Conservation (phyloP, 1,140 invertebrate genomes). For the Condylostylus longicornis region DNA sequence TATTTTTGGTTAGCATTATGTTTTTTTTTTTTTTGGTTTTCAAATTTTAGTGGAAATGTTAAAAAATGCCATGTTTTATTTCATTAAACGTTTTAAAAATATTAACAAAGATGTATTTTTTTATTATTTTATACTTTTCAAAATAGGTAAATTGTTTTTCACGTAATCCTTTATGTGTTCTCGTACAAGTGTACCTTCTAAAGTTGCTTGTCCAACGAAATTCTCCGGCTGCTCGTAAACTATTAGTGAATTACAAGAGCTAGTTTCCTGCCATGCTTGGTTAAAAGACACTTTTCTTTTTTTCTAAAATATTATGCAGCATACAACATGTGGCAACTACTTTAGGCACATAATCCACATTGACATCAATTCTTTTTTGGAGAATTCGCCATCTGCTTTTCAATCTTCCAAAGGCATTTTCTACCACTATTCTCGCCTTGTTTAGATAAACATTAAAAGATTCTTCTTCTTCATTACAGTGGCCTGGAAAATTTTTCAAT, state of each 20-base stretch:
- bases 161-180: background rate
- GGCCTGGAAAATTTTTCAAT: conserved; percentile 22
- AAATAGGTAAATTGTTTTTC: background rate
- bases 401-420: conserved; percentile 28
- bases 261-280: background rate
- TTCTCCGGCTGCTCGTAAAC: background rate
- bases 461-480: conserved; percentile 12
- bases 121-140: background rate
- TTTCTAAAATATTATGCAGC: conserved; percentile 11
- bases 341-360: conserved; percentile 11
- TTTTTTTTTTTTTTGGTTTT: background rate
- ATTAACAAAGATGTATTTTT: background rate
- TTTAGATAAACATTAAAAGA: conserved; percentile 23
- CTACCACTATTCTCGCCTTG: conserved; percentile 17
- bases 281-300: conserved; percentile 2
- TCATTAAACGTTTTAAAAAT: background rate
- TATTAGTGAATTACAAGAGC: background rate
- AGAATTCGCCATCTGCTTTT: conserved; percentile 13
- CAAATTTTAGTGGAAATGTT: background rate
- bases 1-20: background rate
- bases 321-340: conserved; percentile 11
- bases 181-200: background rate
- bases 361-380: conserved; percentile 10
- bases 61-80: background rate
- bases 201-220: background rate